Percentiles rank a stretch among this genome's conserved stretches.
Evolutionary conservation across 2,113 vertebrate species (phyloP).

Genomic region (Martes martes): DNA sequence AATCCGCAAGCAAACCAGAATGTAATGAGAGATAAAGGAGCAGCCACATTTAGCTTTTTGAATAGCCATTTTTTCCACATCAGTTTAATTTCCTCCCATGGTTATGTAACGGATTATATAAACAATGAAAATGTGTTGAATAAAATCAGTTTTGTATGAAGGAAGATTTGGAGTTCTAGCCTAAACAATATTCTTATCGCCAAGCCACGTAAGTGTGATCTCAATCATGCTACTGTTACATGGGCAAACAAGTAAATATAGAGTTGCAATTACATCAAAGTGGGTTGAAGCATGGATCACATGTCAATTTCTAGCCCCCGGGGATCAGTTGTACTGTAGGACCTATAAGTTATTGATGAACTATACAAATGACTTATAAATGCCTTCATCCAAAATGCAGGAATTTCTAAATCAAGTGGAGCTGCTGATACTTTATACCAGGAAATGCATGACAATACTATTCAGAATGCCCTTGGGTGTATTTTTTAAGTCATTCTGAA

Average conservation of each 20-base stretch:
- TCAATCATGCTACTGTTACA: slow-evolving; percentile 37
- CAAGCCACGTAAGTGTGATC: background rate
- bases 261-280: slow-evolving; percentile 27
- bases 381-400: slow-evolving; percentile 49
- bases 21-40: background rate
- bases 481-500: background rate
- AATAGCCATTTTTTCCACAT: slow-evolving; percentile 12
- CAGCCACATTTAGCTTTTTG: background rate
- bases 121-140: background rate
- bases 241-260: slow-evolving; percentile 12
- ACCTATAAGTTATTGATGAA: slow-evolving; percentile 56
- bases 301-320: slow-evolving; percentile 10
- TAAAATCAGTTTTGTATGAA: slow-evolving; percentile 23
- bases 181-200: slow-evolving; percentile 38
- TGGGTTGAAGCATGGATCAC: background rate
- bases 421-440: background rate
- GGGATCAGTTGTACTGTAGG: slow-evolving; percentile 9
- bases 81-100: slow-evolving; percentile 40
- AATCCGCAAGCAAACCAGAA: slow-evolving; percentile 2
- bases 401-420: slow-evolving; percentile 32
- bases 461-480: background rate
- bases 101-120: background rate
- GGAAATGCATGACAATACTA: background rate
- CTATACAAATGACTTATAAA: slow-evolving; percentile 50
- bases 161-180: background rate